Percentiles rank a stretch among this genome's conserved stretches.
Conservation (phyloP, 2,888 invertebrate species). For the Parnassius mnemosyne region DNA sequence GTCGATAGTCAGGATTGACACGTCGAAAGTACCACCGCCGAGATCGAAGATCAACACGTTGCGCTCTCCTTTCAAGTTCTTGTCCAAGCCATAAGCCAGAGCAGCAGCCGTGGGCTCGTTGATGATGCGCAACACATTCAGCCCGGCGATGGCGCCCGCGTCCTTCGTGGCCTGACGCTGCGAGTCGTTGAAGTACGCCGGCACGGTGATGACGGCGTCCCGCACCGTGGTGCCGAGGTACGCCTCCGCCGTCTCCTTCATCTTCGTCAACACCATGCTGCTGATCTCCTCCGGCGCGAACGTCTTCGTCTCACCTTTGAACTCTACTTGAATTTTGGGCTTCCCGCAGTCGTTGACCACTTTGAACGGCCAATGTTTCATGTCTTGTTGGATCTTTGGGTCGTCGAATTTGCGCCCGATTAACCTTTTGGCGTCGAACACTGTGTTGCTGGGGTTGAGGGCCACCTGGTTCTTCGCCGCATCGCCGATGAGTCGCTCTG, state of each 20-base stretch:
- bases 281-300: conserved; percentile 87
- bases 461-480: conserved; percentile 92
- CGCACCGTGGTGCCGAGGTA: conserved; percentile 83
- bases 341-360: conserved; percentile 83
- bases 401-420: conserved; percentile 91
- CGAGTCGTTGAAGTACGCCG: conserved; percentile 89
- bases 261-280: conserved; percentile 82
- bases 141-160: conserved; percentile 87
- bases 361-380: conserved; percentile 92
- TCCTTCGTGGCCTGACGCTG: conserved; percentile 90
- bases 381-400: conserved; percentile 87
- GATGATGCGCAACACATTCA: conserved; percentile 90
- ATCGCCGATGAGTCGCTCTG: conserved; percentile 91
- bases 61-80: conserved; percentile 83
- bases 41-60: conserved; percentile 84
- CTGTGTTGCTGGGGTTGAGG: conserved; percentile 87
- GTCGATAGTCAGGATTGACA: conserved; percentile 90
- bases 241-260: conserved; percentile 85
- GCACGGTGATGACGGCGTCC: conserved; percentile 90
- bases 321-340: conserved; percentile 85
- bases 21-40: conserved; percentile 88
- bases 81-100: conserved; percentile 84
- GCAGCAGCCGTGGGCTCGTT: conserved; percentile 91
- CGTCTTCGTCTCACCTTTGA: conserved; percentile 82
- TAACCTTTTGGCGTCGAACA: conserved; percentile 89